Evolutionary conservation across 2,888 invertebrate genomes (phyloP).

Genomic region (Drosophila anomelani): DNA sequence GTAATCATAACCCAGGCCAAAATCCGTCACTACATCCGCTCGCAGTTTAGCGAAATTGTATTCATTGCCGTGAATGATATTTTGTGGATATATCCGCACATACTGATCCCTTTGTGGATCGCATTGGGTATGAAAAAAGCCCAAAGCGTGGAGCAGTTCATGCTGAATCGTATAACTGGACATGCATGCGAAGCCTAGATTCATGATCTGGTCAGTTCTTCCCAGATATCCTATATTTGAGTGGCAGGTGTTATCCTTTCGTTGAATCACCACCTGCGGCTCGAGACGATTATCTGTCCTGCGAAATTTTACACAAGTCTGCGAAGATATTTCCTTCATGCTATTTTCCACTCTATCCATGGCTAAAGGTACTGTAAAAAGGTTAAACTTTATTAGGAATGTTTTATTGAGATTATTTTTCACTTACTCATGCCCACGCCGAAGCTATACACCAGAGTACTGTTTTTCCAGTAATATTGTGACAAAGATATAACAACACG

Average conservation of each 20-base stretch:
- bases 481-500: constrained; percentile 35
- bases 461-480: constrained; percentile 50
- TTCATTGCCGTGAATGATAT: constrained; percentile 85
- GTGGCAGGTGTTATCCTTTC: constrained; percentile 7
- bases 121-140: constrained; percentile 92
- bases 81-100: constrained; percentile 85
- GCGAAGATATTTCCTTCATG: constrained; percentile 52
- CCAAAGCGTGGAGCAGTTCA: constrained; percentile 90
- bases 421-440: constrained; percentile 48
- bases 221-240: constrained; percentile 26
- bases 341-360: constrained; percentile 17
- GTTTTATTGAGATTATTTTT: neutral
- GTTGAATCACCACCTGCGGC: constrained; percentile 27
- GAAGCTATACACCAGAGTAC: constrained; percentile 51
- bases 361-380: constrained; percentile 17
- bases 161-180: constrained; percentile 87
- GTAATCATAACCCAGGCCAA: constrained; percentile 89
- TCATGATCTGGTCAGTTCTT: neutral
- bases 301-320: constrained; percentile 57
- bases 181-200: constrained; percentile 23
- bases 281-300: constrained; percentile 4
- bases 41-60: constrained; percentile 88
- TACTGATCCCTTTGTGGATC: constrained; percentile 87
- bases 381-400: too few relatives aligned
- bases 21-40: constrained; percentile 86